These are phyloP conservation scores for Aphodius granarius DNA, from an alignment of 2,888 invertebrate genomes.

Conservation along the genomic window DNA sequence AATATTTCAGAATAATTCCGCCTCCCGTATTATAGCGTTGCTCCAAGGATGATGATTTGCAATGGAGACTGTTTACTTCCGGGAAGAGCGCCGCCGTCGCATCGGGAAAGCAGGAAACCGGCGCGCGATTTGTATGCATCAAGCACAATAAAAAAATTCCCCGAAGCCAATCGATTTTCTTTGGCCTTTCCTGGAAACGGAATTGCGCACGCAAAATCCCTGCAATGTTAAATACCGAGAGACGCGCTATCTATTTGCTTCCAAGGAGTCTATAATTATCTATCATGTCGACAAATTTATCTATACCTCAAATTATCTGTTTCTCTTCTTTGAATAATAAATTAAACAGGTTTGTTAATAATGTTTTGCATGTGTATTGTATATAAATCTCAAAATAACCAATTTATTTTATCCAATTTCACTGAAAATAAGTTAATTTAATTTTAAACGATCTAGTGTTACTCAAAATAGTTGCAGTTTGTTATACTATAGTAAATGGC, in stretches of 20 bases:
- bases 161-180: neutral
- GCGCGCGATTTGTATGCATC: neutral
- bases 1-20: neutral
- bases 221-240: neutral
- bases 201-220: neutral
- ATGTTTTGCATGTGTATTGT: too few relatives aligned
- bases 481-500: too few relatives aligned
- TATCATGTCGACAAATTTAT: too few relatives aligned
- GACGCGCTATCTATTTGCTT: neutral
- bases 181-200: neutral
- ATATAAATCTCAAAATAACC: too few relatives aligned
- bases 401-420: too few relatives aligned
- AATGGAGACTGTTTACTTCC: neutral
- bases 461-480: too few relatives aligned
- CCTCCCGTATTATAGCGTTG: neutral
- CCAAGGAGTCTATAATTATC: too few relatives aligned
- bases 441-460: too few relatives aligned
- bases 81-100: neutral
- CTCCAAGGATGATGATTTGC: neutral
- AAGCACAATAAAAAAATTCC: neutral
- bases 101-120: neutral
- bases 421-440: too few relatives aligned
- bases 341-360: too few relatives aligned
- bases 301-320: too few relatives aligned
- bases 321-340: too few relatives aligned